Base-by-base conservation (phyloP, 2,113 vertebrate species). In the Gnathonemus echidnorhynchus region DNA sequence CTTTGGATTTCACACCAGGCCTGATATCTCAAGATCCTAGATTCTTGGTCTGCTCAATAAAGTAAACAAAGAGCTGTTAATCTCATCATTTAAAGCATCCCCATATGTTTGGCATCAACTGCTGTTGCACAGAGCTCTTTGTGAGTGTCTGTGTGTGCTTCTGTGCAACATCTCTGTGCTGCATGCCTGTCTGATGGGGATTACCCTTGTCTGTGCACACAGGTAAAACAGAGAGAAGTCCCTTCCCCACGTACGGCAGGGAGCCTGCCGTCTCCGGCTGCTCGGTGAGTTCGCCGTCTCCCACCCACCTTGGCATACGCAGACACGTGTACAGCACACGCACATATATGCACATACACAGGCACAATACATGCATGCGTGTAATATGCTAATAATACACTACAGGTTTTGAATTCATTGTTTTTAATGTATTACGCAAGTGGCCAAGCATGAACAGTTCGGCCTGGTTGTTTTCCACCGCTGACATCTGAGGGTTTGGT, bases 141-240 rank as follows among this genome's bases (percentile, higher is more conserved):
- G 42, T 35, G 8, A 49, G 11, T 74, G 45, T 45, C 11, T 48
- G 2, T 74, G 45, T 6, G 7, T 70, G 35, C 35, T 7, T 24
- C 39, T 27, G 39, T 2, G 21, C 15, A 31, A 2, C 45, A 31
- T 31, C 24, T 27, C 13, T 85, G n/a, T 56, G 27, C 49, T 90
- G 11, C 49, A 3, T 27, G n/a, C 21, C 13, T 31, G 49, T 48
- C 49, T 89, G 53, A 62, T 3, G 45, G 13, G 21, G 66, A 86
- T 21, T 93, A 85, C 91, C 19, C 91, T 50, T 92, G 45, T 91
- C 89, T 86, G 77, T 27, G 42, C 42, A 91, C 92, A 9, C 91
- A 99, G 98, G 97, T 90, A 99, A 99, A 96, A 92, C 97, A 4
- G 98, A 98, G n/a, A 96, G 97, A 92, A 94, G 96, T 91, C 95